Conservation (phyloP, 2,888 invertebrate genomes). For the Steromphala cineraria region DNA sequence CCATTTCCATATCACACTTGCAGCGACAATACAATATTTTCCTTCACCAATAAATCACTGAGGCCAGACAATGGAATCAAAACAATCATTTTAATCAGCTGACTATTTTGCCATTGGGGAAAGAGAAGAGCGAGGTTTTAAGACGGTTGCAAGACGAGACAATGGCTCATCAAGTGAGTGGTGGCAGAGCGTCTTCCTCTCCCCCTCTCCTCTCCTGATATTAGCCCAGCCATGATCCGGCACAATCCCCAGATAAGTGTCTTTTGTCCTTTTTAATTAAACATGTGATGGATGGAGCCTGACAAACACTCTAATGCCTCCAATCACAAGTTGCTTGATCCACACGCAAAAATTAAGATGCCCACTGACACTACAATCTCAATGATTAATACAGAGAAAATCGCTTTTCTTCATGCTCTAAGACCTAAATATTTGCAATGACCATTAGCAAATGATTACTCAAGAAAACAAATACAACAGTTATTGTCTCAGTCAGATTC, state of each 20-base stretch:
- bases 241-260: constrained; percentile 22
- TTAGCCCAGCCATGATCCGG: constrained; percentile 6
- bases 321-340: constrained; percentile 18
- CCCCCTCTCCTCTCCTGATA: not conserved
- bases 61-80: constrained; percentile 20
- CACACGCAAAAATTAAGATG: constrained; percentile 4
- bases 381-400: constrained; percentile 7
- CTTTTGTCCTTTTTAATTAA: constrained; percentile 26
- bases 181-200: not conserved
- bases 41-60: constrained; percentile 21
- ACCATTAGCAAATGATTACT: constrained; percentile 19
- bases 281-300: constrained; percentile 21
- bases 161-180: constrained; percentile 16
- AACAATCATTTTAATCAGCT: constrained; percentile 25
- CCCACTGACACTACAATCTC: not conserved
- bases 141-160: constrained; percentile 6
- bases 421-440: constrained; percentile 20
- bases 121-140: constrained; percentile 2
- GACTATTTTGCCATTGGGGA: constrained; percentile 17
- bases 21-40: constrained; percentile 21
- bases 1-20: constrained; percentile 25
- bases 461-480: not conserved
- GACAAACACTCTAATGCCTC: constrained; percentile 16
- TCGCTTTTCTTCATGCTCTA: constrained; percentile 2
- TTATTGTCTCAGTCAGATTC: not conserved